phyloP scores from a whole-genome alignment of 1,140 invertebrate species.

The Drosophila hydei region DNA sequence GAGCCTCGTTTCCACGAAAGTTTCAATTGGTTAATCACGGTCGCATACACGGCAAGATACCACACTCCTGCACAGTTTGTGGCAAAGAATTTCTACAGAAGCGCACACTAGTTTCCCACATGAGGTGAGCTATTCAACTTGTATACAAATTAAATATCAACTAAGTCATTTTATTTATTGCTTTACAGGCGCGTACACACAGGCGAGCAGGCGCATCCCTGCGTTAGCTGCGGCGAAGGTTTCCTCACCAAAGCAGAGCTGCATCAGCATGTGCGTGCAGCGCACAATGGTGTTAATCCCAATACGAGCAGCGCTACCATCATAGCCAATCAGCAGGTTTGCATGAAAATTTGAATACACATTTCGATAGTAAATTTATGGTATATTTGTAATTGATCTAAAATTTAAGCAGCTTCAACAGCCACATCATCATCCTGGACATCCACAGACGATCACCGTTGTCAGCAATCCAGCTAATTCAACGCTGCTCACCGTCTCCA shows the following conservation, averaged over 20 bases:
- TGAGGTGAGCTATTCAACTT: conserved; percentile 85
- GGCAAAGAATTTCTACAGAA: conserved; percentile 94
- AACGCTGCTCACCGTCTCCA: conserved; percentile 74
- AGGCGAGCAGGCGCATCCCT: conserved; percentile 87
- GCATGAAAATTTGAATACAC: background rate
- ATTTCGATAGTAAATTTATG: no score
- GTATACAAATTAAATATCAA: background rate
- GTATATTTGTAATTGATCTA: conserved; percentile 30
- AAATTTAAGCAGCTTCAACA: conserved; percentile 79
- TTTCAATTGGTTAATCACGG: conserved; percentile 93
- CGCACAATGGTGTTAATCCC: conserved; percentile 84
- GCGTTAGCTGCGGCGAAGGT: conserved; percentile 90
- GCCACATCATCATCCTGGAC: conserved; percentile 84
- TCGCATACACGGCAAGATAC: conserved; percentile 90
- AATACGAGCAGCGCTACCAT: conserved; percentile 84
- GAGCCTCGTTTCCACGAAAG: conserved; percentile 92
- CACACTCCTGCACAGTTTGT: conserved; percentile 91
- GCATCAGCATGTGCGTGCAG: conserved; percentile 88
- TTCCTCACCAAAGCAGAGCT: conserved; percentile 89
- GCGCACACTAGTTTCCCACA: conserved; percentile 90
- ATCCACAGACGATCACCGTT: conserved; percentile 83
- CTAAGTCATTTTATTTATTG: background rate
- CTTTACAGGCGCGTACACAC: conserved; percentile 84
- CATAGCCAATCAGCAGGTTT: conserved; percentile 79
- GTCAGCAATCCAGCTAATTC: conserved; percentile 81